phyloP scores from a whole-genome alignment of 2,113 vertebrate species.

The Chlorodrepanis virens region DNA sequence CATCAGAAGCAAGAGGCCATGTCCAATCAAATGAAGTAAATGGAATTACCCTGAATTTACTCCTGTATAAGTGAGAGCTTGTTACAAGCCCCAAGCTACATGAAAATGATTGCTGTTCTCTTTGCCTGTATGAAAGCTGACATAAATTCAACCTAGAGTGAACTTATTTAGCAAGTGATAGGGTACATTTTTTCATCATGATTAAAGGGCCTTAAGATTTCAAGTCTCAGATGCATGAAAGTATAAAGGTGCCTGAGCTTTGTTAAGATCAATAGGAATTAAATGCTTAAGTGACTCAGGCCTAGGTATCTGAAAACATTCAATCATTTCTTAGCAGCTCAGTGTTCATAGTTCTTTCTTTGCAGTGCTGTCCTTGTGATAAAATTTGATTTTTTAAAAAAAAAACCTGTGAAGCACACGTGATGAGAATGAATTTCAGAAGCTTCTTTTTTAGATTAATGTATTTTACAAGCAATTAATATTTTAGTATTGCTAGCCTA shows the following conservation, averaged over 20 bases:
- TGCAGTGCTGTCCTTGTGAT: not conserved
- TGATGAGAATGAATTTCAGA: not conserved
- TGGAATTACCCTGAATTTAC: conserved; percentile 47
- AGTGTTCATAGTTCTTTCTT: not conserved
- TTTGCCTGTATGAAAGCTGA: conserved; percentile 35
- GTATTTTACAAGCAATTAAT: not conserved
- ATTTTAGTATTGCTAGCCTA: not conserved
- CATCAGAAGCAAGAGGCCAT: conserved; percentile 3
- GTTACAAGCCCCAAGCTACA: conserved; percentile 34
- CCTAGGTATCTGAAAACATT: not conserved
- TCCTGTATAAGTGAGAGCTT: conserved; percentile 41
- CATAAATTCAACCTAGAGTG: conserved; percentile 6
- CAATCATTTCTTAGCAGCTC: not conserved
- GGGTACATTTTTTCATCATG: not conserved
- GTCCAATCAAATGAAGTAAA: conserved; percentile 45
- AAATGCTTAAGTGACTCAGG: not conserved
- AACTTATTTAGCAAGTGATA: conserved; percentile 26
- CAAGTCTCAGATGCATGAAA: not conserved
- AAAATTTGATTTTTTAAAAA: not conserved
- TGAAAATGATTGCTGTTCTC: conserved; percentile 32
- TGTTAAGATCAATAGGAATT: not conserved
- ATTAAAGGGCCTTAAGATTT: not conserved
- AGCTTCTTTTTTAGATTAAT: not conserved
- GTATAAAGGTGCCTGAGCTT: not conserved
- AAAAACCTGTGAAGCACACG: not conserved